Base-by-base conservation (phyloP, 2,797 vertebrate species). In the Thaleichthys pacificus region DNA sequence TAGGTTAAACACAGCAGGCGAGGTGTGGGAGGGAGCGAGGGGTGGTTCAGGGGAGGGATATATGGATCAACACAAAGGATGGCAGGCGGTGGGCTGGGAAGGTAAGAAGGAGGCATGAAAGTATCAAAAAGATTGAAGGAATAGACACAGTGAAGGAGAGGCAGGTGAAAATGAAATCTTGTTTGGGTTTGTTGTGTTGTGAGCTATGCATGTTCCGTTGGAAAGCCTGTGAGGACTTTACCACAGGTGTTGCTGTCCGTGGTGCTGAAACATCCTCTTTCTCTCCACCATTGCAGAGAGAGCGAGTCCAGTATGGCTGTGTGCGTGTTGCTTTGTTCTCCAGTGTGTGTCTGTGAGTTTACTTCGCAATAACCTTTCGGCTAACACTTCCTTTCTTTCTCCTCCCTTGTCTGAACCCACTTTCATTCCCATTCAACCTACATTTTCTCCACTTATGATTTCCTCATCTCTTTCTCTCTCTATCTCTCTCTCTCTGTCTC, bases 1-100 rank as follows among this genome's bases (percentile, higher is more conserved):
- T 56, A 8, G 51, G 79, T 73, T 47, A 47, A 69, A 81, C 71
- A 74, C 79, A 82, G 79, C 80, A 86, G 81, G 80, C 83, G 79
- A 65, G 72, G 62, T 77, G 47, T 21, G 54, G 58, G 56, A 56
- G 24, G 3, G 49, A 24, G 6, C 15, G 26, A 6, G 9, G 22
- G 54, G 56, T 56, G n/a, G 61, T 47, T 63, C 8, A 12, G n/a
- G 26, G 35, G 51, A 35, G 63, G 24, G 32, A 21, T 15, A 9
- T 14, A n/a, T 28, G 24, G 15, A 42, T 32, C 24, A 65, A 54
- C 3, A 47, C 61, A 28, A 64, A 61, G 66, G 42, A 61, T 51
- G 1, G 42, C 66, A 22, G 19, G 19, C 28, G 15, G 14, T 11
- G 38, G 62, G 28, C 38, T 65, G 73, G 21, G 75, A 64, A 42